Percentiles rank a stretch among this genome's conserved stretches.
Evolutionary conservation across 2,797 vertebrate genomes (phyloP).

Genomic region (Capromys pilorides): DNA sequence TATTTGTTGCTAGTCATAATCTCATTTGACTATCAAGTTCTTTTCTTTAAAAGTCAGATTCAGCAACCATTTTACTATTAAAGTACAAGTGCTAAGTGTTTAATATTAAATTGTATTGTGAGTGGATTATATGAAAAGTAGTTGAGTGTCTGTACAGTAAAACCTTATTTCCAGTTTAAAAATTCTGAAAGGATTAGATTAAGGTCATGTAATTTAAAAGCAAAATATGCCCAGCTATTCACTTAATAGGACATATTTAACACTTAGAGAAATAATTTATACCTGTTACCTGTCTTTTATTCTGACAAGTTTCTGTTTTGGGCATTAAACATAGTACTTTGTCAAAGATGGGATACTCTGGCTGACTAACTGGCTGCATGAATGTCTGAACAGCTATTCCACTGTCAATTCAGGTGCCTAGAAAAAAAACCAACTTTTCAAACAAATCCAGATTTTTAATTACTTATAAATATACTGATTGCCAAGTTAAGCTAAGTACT

Average conservation of each 20-base stretch:
- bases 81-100: background rate
- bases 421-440: background rate
- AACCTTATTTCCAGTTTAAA: constrained; percentile 31
- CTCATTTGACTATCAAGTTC: background rate
- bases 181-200: constrained; percentile 9
- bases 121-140: constrained; percentile 31
- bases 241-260: constrained; percentile 4
- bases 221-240: background rate
- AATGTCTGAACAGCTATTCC: background rate
- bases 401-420: background rate
- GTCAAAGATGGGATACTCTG: background rate
- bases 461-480: constrained; percentile 16
- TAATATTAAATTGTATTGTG: background rate
- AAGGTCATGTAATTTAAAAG: constrained; percentile 45
- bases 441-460: constrained; percentile 30
- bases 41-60: constrained; percentile 37
- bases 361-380: background rate
- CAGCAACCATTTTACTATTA: background rate
- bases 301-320: constrained; percentile 23
- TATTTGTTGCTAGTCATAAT: background rate
- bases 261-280: constrained; percentile 48
- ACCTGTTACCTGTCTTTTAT: background rate
- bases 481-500: constrained; percentile 45
- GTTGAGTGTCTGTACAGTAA: constrained; percentile 1
- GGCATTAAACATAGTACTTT: constrained; percentile 3